Evolutionary conservation across 2,797 vertebrate genomes (phyloP), one percentile per base, ranked within the genome.

Genomic region (Microctenopoma lineatum): DNA sequence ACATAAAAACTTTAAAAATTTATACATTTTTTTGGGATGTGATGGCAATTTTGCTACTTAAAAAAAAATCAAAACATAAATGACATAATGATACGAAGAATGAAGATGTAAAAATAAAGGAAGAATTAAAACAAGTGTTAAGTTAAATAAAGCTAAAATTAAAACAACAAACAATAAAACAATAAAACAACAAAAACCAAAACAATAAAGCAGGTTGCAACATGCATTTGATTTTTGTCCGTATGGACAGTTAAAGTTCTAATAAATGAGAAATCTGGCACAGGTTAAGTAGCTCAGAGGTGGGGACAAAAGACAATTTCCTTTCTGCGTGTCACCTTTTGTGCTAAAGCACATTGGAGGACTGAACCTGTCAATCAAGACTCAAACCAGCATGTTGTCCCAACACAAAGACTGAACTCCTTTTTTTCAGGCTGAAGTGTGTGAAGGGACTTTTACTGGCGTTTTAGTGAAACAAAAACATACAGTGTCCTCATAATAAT

Each of bases 251-350:
- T 18, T 12, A 4, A 16, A 57, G 48, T 70, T 84, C 75, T 74
- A 72, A 77, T 88, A 84, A 85, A 83, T 70, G 70, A 80, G 60
- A 75, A 92, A 91, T 92, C 92, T 92, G 93, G 92, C 90, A 54
- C 94, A 94, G 95, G 95, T 96, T 96, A 96, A 95, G 94, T 93
- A 94, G 94, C 94, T 89, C 91, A 90, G 91, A 93, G 92, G 92
- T 89, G 81, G 84, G 90, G 84, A 95, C 95, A 96, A 95, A 93
- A 94, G 90, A 87, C 89, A 88, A 94, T 95, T 96, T 97, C 96
- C 95, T 95, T 93, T 94, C 93, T 90, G 91, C 95, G 95, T 96
- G 95, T 97, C 90, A 81, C 83, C 94, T 93, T 96, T 96, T 96
- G 95, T 96, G 93, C 88, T 91, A 89, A 80, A 92, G 89, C 92